These are phyloP conservation scores for Halocynthia aurantium DNA, from an alignment of 23 tunicate genomes.

Conservation along the genomic window DNA sequence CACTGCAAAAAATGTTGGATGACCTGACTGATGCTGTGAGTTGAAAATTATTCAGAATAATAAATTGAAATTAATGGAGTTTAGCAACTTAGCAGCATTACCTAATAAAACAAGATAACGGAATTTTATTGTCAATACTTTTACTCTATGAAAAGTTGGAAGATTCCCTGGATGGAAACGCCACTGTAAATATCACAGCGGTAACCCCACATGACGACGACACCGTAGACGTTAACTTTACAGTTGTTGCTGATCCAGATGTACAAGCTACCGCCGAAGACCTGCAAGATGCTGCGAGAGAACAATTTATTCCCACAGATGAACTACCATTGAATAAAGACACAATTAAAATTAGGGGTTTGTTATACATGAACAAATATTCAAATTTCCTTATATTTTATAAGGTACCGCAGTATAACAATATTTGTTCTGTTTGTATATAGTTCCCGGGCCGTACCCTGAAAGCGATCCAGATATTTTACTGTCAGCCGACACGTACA, in stretches of 20 bases:
- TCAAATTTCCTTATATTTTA: background rate
- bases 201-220: background rate
- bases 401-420: background rate
- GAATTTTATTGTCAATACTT: background rate
- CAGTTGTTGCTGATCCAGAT: slow-evolving; percentile 15
- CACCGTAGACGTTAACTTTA: slow-evolving; percentile 17
- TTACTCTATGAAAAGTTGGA: background rate
- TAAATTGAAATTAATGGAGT: background rate
- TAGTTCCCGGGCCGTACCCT: slow-evolving; percentile 53
- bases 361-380: background rate
- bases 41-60: background rate
- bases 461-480: background rate
- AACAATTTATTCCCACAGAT: background rate
- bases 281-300: slow-evolving; percentile 19
- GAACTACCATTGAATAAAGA: background rate
- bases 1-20: background rate
- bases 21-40: slow-evolving; percentile 1
- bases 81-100: background rate
- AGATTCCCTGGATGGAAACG: background rate
- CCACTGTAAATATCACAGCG: background rate
- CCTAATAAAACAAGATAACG: background rate
- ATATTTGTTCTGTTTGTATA: background rate
- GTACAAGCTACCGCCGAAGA: slow-evolving; percentile 23
- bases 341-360: background rate
- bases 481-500: background rate